These are phyloP conservation scores for Polypedilum pembai DNA, from an alignment of 1,140 invertebrate genomes.

Conservation along the genomic window DNA sequence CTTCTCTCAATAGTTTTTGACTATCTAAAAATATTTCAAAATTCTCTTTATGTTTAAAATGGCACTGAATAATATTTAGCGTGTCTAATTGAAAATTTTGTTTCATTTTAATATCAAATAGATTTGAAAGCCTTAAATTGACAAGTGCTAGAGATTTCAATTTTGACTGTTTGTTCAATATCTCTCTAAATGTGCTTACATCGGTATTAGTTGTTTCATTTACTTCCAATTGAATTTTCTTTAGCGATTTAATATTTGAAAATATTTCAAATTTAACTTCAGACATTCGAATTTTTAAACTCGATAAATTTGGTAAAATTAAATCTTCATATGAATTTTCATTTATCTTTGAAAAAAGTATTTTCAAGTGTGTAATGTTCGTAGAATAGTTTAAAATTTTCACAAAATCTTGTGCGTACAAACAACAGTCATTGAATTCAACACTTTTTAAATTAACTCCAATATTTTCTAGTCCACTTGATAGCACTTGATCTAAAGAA, in stretches of 20 bases:
- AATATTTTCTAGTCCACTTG: neutral
- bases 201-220: neutral
- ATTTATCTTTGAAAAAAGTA: neutral
- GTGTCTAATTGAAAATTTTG: neutral
- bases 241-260: neutral
- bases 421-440: neutral
- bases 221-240: neutral
- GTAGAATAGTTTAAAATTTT: neutral
- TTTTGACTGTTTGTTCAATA: neutral
- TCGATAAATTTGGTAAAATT: neutral
- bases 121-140: conserved; percentile 8
- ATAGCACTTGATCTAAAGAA: neutral
- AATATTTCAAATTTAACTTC: neutral
- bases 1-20: neutral
- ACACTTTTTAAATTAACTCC: neutral
- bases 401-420: neutral
- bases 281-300: neutral
- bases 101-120: neutral
- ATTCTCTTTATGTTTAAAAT: conserved; percentile 14
- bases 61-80: neutral
- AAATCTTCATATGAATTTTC: neutral
- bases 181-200: neutral
- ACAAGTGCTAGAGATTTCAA: neutral
- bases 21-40: conserved; percentile 4
- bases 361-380: neutral